These are phyloP conservation scores for Lates calcarifer DNA, from an alignment of 2,113 vertebrate species.

Conservation along the genomic window DNA sequence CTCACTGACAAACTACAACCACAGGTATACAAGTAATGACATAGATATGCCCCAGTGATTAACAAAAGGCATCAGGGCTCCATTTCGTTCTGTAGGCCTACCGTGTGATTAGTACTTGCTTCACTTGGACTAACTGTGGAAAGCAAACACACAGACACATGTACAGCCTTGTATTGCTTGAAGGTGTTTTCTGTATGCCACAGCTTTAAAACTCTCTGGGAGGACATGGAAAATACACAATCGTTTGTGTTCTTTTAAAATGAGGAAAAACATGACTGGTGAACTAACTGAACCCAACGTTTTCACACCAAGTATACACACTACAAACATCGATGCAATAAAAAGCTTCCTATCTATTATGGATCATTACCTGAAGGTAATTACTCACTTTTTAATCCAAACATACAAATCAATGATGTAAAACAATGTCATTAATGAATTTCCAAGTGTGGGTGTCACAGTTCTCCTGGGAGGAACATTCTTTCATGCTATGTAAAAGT, in stretches of 20 bases:
- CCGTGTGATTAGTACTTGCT: background rate
- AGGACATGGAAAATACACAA: background rate
- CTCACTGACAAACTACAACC: conserved; percentile 4
- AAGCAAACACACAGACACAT: conserved; percentile 3
- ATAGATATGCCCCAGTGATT: conserved; percentile 7
- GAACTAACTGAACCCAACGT: background rate
- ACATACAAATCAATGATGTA: background rate
- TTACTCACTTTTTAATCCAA: background rate
- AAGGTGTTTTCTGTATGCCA: background rate
- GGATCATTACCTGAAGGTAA: background rate
- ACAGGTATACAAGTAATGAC: conserved; percentile 18
- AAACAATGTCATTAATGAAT: background rate
- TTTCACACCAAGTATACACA: background rate
- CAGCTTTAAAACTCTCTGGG: background rate
- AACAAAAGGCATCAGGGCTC: conserved; percentile 16
- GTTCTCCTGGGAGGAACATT: background rate
- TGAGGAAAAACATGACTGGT: background rate
- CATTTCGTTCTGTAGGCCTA: background rate
- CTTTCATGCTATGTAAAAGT: conserved; percentile 1
- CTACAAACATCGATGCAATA: background rate
- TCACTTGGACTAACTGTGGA: background rate
- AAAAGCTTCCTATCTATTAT: background rate
- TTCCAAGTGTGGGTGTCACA: background rate
- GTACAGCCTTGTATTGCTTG: background rate
- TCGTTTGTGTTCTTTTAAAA: background rate